Evolutionary conservation across 1,140 invertebrate species (phyloP), one percentile per base, ranked within the genome.

Genomic region (Nautilus pompilius): DNA sequence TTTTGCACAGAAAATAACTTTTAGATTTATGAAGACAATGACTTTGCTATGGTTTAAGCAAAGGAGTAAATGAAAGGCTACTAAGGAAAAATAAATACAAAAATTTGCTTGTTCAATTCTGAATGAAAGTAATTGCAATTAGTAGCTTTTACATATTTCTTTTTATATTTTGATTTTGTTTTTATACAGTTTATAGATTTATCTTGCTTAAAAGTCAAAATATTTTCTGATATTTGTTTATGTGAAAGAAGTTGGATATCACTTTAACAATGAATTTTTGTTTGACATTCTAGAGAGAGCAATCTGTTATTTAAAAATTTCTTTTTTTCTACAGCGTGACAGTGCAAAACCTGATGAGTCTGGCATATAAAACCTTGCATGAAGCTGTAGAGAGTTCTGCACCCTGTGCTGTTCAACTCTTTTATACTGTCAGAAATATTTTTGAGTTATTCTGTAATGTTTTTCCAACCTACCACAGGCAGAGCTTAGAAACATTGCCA

Each of bases 361-460:
- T 93, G 29, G 86, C 90, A 10, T 87, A 89, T 71, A 85, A 87
- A 63, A 88, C 92, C 51, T 82, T 95, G 75, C 83, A 89, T 20
- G 89, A 93, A 78, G 89, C 90, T 0, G 83, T 84, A 17, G 79
- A 83, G 29, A 89, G 87, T 75, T 85, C 74, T 8, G 60, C 65
- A 17, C 73, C 77, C 26, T 82, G 87, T 72, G 85, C 87, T n/a
- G 83, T 86, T 24, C 87, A 87, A 68, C 82, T 92, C 34, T 90
- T 93, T 75, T 88, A 87, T 69, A 88, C 89, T 28, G 87, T 87
- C 13, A 82, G 89, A 53, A 87, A 90, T 69, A 88, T 95, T 68
- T 88, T 95, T 72, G 89, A 91, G 72, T 83, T 91, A 60, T 96
- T 93, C 79, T 87, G 88, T 49, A 86, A 86, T 58, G 86, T 92